phyloP scores from a whole-genome alignment of 2,113 vertebrate species.

The Ceratotherium simum region DNA sequence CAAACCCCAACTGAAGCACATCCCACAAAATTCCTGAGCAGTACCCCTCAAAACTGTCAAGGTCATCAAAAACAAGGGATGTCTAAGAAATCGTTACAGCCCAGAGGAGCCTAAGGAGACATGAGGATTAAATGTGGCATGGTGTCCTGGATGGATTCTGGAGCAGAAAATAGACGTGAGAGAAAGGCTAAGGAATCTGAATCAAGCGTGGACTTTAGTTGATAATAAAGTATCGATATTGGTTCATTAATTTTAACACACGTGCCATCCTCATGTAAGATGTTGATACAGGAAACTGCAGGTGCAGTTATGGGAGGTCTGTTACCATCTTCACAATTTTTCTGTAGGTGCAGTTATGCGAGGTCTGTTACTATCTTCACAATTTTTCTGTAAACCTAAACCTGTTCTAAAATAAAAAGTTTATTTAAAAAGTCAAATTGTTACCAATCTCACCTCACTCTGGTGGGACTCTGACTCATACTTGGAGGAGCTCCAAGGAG shows the following conservation, averaged over 20 bases:
- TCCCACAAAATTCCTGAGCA: too few species aligned
- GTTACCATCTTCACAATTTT: fast-evolving
- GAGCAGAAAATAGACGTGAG: fast-evolving
- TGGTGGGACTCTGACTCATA: too few species aligned
- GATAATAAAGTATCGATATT: fast-evolving
- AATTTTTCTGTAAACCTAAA: background rate
- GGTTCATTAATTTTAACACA: too few species aligned
- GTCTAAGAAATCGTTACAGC: too few species aligned
- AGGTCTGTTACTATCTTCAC: background rate
- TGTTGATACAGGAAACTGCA: fast-evolving
- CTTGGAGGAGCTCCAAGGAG: too few species aligned
- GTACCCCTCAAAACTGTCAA: too few species aligned
- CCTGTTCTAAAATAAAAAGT: background rate
- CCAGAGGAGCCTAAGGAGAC: too few species aligned
- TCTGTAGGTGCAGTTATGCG: background rate
- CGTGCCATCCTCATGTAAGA: fast-evolving
- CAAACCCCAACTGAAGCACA: fast-evolving
- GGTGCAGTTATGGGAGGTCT: background rate
- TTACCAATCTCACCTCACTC: too few species aligned
- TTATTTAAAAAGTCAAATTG: background rate
- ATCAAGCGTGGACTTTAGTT: fast-evolving
- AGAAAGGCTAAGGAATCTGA: too few species aligned
- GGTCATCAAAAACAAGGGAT: background rate
- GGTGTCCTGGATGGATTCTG: background rate
- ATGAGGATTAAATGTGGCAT: fast-evolving